These are phyloP conservation scores for Vanacampus margaritifer DNA, from an alignment of 2,113 vertebrate genomes.

Conservation along the genomic window DNA sequence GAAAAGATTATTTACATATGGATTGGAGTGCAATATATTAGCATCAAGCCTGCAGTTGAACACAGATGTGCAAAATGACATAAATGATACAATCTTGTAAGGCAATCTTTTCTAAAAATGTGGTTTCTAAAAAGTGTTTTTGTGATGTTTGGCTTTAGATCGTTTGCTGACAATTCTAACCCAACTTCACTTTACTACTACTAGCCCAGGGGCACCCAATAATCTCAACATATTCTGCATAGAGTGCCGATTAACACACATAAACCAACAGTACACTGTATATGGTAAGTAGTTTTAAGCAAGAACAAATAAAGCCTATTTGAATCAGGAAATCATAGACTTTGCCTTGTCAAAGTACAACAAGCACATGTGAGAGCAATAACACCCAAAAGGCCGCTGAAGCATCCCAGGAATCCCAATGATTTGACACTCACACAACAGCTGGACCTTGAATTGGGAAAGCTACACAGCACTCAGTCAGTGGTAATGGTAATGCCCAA, in stretches of 20 bases:
- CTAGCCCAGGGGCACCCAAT: no score
- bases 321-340: not conserved
- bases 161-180: no score
- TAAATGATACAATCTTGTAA: no score
- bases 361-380: constrained; percentile 5
- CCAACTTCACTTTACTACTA: no score
- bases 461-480: not conserved
- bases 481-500: not conserved
- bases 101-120: no score
- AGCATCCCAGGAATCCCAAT: not conserved
- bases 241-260: not conserved
- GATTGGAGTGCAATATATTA: no score
- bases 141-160: no score
- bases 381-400: not conserved
- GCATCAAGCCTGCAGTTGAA: no score
- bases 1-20: no score
- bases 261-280: not conserved
- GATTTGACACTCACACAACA: not conserved
- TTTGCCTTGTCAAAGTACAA: not conserved
- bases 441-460: not conserved
- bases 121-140: no score
- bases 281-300: not conserved
- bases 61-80: no score
- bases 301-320: not conserved
- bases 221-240: no score